A percentile compares a stretch with the other conserved stretches of the same genome.
These are phyloP conservation scores for Microhierax caerulescens DNA, from an alignment of 2,797 vertebrate species.

Conservation along the genomic window DNA sequence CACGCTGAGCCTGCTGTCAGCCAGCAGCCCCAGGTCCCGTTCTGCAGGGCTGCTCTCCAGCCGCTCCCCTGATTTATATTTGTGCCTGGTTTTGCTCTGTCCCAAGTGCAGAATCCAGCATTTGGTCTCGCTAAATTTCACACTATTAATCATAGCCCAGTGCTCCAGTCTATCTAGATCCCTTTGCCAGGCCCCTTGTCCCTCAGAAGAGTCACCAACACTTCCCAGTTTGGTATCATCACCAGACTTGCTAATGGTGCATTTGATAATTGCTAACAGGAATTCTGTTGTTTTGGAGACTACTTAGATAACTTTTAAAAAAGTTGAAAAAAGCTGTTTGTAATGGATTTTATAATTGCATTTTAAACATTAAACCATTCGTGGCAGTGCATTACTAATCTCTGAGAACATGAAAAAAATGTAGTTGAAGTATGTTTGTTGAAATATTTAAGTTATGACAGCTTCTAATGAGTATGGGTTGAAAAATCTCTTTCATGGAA, in stretches of 20 bases:
- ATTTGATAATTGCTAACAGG: neutral
- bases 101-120: neutral
- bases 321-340: neutral
- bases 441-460: neutral
- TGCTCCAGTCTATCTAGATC: neutral
- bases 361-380: neutral
- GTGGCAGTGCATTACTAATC: neutral
- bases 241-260: neutral
- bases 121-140: neutral
- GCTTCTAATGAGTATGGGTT: neutral
- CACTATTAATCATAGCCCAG: neutral
- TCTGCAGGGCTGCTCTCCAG: too few species aligned
- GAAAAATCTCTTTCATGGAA: neutral
- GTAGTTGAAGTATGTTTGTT: fast-evolving
- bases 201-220: too few species aligned
- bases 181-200: too few species aligned
- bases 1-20: too few species aligned
- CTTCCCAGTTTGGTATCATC: neutral
- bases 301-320: neutral
- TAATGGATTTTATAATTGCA: neutral
- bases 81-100: too few species aligned
- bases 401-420: neutral
- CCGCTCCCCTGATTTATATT: too few species aligned
- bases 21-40: too few species aligned
- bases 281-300: neutral